These are phyloP conservation scores for Zygogramma bicolorata DNA, from an alignment of 2,888 invertebrate species.

Conservation along the genomic window DNA sequence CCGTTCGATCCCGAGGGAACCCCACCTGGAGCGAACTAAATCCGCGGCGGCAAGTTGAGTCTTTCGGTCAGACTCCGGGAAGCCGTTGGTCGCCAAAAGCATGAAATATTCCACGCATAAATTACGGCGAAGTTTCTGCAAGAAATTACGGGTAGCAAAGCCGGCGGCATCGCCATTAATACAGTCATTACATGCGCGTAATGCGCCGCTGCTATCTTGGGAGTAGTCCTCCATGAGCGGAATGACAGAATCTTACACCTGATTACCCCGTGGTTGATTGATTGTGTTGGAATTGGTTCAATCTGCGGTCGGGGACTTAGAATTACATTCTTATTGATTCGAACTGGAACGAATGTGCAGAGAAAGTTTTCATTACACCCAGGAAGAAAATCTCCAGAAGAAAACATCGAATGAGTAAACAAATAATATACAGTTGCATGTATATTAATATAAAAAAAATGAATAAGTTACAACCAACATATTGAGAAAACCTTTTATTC, in stretches of 20 bases:
- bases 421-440: too few relatives aligned
- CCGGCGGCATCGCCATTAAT: conserved; percentile 59
- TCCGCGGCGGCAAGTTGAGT: conserved; percentile 3
- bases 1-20: not conserved
- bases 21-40: conserved; percentile 8
- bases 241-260: conserved; percentile 61
- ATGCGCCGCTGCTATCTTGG: conserved; percentile 40
- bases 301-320: conserved; percentile 49
- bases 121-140: conserved; percentile 64
- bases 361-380: too few relatives aligned
- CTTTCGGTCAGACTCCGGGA: conserved; percentile 16
- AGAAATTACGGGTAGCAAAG: conserved; percentile 63
- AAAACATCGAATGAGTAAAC: too few relatives aligned
- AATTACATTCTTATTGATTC: too few relatives aligned
- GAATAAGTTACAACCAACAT: too few relatives aligned
- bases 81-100: conserved; percentile 59
- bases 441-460: too few relatives aligned
- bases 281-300: conserved; percentile 60
- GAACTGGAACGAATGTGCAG: too few relatives aligned
- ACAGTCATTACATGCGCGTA: conserved; percentile 61
- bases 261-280: conserved; percentile 62
- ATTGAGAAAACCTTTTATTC: too few relatives aligned
- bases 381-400: too few relatives aligned
- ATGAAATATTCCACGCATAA: conserved; percentile 66
- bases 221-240: conserved; percentile 52